Evolutionary conservation across 2,888 invertebrate species (phyloP), one percentile per base, ranked within the genome.

Genomic region (Epirrita christyi): DNA sequence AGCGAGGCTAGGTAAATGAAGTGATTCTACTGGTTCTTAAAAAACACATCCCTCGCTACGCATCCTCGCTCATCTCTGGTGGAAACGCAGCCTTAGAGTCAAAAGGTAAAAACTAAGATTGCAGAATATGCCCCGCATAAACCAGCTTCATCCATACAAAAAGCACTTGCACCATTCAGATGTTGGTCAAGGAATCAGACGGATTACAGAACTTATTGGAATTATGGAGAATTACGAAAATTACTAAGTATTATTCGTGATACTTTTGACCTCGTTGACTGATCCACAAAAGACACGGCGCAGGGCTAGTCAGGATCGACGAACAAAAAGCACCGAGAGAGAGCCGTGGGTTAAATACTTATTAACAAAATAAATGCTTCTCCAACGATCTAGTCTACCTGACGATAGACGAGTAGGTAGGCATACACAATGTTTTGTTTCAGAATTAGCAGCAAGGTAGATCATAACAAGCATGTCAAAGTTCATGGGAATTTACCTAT

Each of bases 151-250:
- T 55, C 48, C 48, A 52, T 55, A 61, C 56, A 66, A 64, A 69
- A 72, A 71, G 53, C 64, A 62, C 59, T 66, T 68, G 65, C 72
- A 61, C 67, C 69, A 69, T 61, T 58, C 36, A 55, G 62, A 67
- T 67, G 51, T 65, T 66, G 76, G 76, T 73, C 76, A 76, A 75
- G 76, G 76, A 55, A 47, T 41, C 53, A 38, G 41, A 15, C 46
- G 21, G 55, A 51, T 68, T 66, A 67, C 70, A 47, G 66, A 69
- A 68, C 44, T 57, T 55, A 47, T 36, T 50, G 46, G 51, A 57
- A 45, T 53, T 48, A 41, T 48, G 1, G 10, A 27, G 13, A 10
- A 60, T 60, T 51, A 51, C 48, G n/a, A 52, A 52, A 55, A 36
- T 36, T 21, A 21, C 21, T 21, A 8, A n/a, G 27, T 40, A 44